Percentiles rank a stretch among this genome's conserved stretches.
These are phyloP conservation scores for Zaprionus lineosus DNA, from an alignment of 2,888 invertebrate genomes.

Conservation along the genomic window DNA sequence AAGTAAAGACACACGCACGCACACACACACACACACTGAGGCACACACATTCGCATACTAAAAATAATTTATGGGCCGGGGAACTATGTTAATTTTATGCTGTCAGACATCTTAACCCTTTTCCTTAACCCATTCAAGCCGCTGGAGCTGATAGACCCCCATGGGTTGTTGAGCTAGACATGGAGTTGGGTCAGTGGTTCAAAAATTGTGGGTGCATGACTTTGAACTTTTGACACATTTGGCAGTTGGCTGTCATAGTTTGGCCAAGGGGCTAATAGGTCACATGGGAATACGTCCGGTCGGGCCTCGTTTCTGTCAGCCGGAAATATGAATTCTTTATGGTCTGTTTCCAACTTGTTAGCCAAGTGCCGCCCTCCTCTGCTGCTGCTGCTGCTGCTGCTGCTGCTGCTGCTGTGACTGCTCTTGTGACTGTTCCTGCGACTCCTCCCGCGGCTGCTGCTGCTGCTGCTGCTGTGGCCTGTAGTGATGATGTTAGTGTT, in stretches of 20 bases:
- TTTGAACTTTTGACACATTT: slow-evolving; percentile 75
- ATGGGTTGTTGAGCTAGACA: not conserved
- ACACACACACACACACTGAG: no score
- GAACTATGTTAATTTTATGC: slow-evolving; percentile 56
- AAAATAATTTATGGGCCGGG: slow-evolving; percentile 68
- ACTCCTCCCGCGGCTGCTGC: no score
- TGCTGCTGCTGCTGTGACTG: no score
- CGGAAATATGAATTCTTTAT: slow-evolving; percentile 44
- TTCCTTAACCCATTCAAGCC: slow-evolving; percentile 14
- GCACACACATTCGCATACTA: no score
- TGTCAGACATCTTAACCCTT: slow-evolving; percentile 54
- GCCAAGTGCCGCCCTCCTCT: no score
- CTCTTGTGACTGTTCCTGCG: no score
- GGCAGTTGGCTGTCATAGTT: slow-evolving; percentile 63
- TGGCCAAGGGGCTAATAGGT: slow-evolving; percentile 55
- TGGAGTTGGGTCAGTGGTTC: slow-evolving; percentile 23
- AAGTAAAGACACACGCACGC: slow-evolving; percentile 1
- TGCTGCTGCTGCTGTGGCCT: no score
- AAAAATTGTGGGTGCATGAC: slow-evolving; percentile 51
- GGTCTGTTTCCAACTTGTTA: no score
- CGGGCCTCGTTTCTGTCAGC: no score
- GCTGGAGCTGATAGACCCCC: not conserved
- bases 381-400: slow-evolving; percentile 5
- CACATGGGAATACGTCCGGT: slow-evolving; percentile 52
- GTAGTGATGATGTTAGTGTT: no score